Evolutionary conservation across 2,888 invertebrate genomes (phyloP), one percentile per base, ranked within the genome.

Genomic region (Eutolmus rufibarbis): DNA sequence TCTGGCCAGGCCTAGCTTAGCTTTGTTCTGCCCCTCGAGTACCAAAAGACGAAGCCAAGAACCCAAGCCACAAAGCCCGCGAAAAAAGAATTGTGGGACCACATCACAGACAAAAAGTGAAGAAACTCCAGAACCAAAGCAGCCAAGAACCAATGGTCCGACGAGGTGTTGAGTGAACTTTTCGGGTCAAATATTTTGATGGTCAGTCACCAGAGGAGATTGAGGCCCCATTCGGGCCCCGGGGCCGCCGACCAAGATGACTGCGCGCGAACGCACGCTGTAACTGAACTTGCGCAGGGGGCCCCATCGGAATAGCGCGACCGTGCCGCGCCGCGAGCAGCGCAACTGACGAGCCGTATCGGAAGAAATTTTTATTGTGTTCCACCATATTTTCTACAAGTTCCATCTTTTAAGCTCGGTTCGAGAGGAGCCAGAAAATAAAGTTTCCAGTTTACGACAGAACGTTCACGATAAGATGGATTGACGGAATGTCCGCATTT

Each of bases 141-240:
- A 79, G 23, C 74, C 40, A 34, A 40, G 28, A 74, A 85, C 85
- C 74, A 51, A 77, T 86, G 78, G 57, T 43, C 40, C 74, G 86
- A 14, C 34, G 57, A 79, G 86, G 86, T 86, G 86, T 86, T 86
- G 78, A 86, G 34, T 86, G 86, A 86, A 86, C 78, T 87, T 85
- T 87, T 86, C 87, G 87, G 87, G 87, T 87, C 87, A 87, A 87
- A 87, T 87, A 87, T 85, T 87, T 87, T 79, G 86, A 86, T 86
- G 87, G 85, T 87, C 85, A 87, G 85, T 86, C 86, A 86, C 86
- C 86, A 86, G 86, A 56, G 56, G 31, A 84, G 74, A 34, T 23
- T 66, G 31, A 14, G n/a, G 40, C 16, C 34, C 46, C 14, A 16
- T 46, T 31, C 12, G 5, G 51, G n/a, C 5, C 46, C 19, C 51